Evolutionary conservation across 2,113 vertebrate species (phyloP).

Genomic region (Romanogobio albipinnatus): DNA sequence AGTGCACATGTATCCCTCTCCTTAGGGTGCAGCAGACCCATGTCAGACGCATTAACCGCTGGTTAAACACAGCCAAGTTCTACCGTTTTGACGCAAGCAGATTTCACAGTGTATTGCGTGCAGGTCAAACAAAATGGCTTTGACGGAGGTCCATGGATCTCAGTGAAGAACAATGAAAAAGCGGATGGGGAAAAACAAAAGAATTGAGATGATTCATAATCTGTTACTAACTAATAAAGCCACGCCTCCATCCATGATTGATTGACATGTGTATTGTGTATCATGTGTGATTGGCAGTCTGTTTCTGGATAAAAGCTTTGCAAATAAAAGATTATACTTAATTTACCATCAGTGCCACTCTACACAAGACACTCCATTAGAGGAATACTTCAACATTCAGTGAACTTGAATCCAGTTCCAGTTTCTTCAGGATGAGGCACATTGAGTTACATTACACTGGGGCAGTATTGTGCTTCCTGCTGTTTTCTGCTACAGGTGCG

Average conservation of each 20-base stretch:
- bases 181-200: background rate
- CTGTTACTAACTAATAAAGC: background rate
- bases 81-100: constrained; percentile 14
- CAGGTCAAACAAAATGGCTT: constrained; percentile 25
- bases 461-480: background rate
- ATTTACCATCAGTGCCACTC: background rate
- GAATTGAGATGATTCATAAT: background rate
- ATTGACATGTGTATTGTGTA: background rate
- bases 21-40: constrained; percentile 31
- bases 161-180: background rate
- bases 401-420: background rate
- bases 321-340: background rate
- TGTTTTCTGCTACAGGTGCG: constrained; percentile 14
- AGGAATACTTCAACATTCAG: background rate
- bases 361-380: background rate
- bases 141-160: background rate
- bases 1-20: background rate
- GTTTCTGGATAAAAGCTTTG: background rate
- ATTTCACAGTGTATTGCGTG: background rate
- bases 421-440: constrained; percentile 9
- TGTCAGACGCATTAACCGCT: constrained; percentile 24
- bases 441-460: background rate
- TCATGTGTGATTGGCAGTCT: background rate
- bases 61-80: constrained; percentile 7
- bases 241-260: background rate